Evolutionary conservation across 2,113 vertebrate species (phyloP), one percentile per base, ranked within the genome.

Genomic region (Sprattus sprattus): DNA sequence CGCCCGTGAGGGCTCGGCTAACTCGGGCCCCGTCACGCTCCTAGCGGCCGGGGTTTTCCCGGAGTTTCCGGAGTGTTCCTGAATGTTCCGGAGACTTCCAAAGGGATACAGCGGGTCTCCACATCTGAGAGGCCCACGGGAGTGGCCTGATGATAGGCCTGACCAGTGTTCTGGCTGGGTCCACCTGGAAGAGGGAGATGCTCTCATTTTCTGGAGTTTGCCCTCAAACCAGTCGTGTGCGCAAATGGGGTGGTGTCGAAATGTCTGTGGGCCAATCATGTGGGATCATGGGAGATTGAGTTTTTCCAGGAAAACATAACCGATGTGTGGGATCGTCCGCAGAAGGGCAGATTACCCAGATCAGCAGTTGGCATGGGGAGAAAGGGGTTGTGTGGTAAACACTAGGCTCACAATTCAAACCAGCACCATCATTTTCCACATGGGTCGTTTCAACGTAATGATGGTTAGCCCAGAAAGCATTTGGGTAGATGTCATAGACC

Each of bases 221-320:
- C 13, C 64, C 64, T 32, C 25, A 13, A 71, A 71, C 64, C n/a
- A 25, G 11, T 28, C 39, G 71, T 78, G 71, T 39, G 71, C 11
- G 15, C 32, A 15, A 78, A 39, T 15, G 4, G 15, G 25, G 9
- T 78, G 28, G 71, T 16, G 28, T 32, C 39, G 32, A 78, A 32
- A 78, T 78, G 11, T 39, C 71, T 32, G 71, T 39, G 71, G 71
- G 25, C 13, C 10, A 39, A 32, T 78, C 71, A 78, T 78, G 71
- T 32, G 32, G 71, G 71, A 78, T 78, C 18, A 16, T 78, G 71
- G 64, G 71, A 78, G 28, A 78, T 78, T 78, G 32, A 78, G 71
- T 39, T 39, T 78, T 89, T 83, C 89, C 90, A 89, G 87, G 45
- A 83, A 57, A 85, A 86, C 81, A 86, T 84, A 87, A 84, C 81